Conservation (phyloP, 2,888 invertebrate genomes). For the Odontocolon sp. region DNA sequence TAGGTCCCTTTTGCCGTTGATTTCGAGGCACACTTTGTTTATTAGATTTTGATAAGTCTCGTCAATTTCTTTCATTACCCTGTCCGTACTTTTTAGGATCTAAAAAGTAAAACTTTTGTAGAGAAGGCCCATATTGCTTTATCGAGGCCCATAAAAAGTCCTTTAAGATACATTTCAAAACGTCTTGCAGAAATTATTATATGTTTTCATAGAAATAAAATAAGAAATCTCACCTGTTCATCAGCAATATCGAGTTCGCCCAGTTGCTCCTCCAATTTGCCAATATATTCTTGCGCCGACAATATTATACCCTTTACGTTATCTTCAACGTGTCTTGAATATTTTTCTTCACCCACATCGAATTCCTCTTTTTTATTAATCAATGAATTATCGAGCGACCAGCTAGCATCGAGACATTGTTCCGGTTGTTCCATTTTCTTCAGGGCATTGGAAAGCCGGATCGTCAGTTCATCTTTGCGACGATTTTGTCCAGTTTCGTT, state of each 20-base stretch:
- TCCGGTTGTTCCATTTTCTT: slow-evolving; percentile 64
- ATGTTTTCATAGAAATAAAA: background rate
- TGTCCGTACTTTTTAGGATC: slow-evolving; percentile 65
- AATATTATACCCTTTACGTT: slow-evolving; percentile 64
- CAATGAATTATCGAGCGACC: slow-evolving; percentile 47
- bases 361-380: slow-evolving; percentile 44
- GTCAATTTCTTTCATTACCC: slow-evolving; percentile 66
- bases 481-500: slow-evolving; percentile 44
- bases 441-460: slow-evolving; percentile 55
- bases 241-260: slow-evolving; percentile 67
- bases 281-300: slow-evolving; percentile 67
- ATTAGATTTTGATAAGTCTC: slow-evolving; percentile 66
- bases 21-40: slow-evolving; percentile 63
- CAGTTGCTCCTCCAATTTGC: slow-evolving; percentile 67
- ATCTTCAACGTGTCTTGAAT: slow-evolving; percentile 62
- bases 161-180: too few relatives aligned
- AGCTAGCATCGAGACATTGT: slow-evolving; percentile 52
- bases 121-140: too few relatives aligned
- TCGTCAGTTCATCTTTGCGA: slow-evolving; percentile 57
- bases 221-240: slow-evolving; percentile 63
- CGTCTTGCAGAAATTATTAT: too few relatives aligned
- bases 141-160: too few relatives aligned
- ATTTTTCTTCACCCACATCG: slow-evolving; percentile 35
- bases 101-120: slow-evolving; percentile 31
- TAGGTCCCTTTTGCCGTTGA: slow-evolving; percentile 66